These are phyloP conservation scores for Callospermophilus lateralis DNA, from an alignment of 2,113 vertebrate genomes.

Conservation along the genomic window DNA sequence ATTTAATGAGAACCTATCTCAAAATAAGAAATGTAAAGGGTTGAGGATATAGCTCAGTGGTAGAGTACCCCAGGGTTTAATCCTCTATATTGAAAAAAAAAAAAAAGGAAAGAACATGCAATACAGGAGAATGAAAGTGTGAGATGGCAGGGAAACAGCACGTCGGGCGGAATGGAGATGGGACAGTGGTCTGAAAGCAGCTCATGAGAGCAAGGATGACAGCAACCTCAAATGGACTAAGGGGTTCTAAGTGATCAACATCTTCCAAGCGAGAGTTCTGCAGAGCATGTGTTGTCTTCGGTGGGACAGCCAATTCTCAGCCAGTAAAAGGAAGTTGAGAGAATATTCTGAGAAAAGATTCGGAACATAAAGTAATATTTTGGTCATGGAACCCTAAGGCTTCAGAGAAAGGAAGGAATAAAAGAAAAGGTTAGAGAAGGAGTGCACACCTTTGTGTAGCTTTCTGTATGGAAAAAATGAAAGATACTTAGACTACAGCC, in stretches of 20 bases:
- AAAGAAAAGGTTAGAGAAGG: background rate
- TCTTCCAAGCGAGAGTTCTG: background rate
- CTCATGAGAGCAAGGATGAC: background rate
- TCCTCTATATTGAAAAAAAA: no score
- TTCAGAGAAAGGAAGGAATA: constrained; percentile 4
- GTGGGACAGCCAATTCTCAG: background rate
- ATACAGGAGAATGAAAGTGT: background rate
- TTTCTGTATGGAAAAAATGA: background rate
- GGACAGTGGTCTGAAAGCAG: background rate
- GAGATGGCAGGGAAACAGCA: fast-evolving
- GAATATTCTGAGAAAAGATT: constrained; percentile 9
- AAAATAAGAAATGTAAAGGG: no score
- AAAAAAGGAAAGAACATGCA: background rate
- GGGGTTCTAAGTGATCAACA: background rate
- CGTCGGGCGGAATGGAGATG: background rate
- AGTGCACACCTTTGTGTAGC: background rate
- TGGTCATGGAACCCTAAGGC: background rate
- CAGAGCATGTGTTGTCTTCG: background rate
- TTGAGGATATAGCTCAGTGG: no score
- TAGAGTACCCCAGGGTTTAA: no score
- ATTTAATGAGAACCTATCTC: no score
- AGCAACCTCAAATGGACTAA: background rate
- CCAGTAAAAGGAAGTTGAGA: background rate
- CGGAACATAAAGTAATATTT: constrained; percentile 27
- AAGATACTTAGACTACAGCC: background rate